These are phyloP conservation scores for Morinoia aosen DNA, from an alignment of 2,888 invertebrate genomes.

Conservation along the genomic window DNA sequence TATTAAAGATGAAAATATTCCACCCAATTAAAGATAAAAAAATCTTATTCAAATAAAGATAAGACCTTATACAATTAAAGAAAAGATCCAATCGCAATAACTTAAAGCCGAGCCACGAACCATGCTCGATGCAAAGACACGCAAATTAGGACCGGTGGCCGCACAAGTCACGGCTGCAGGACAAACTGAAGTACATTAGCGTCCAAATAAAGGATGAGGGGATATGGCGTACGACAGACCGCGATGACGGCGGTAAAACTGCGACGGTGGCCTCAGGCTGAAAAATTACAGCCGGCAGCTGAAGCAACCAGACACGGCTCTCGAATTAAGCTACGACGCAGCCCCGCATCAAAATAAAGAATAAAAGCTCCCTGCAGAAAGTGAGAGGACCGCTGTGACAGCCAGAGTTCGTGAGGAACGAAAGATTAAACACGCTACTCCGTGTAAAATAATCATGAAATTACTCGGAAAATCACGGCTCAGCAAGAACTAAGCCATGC, in stretches of 20 bases:
- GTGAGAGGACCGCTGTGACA: too few relatives aligned
- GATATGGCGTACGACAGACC: neutral
- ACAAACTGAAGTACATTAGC: neutral
- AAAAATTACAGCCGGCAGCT: neutral
- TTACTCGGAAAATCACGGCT: too few relatives aligned
- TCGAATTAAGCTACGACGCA: neutral
- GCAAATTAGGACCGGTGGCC: neutral
- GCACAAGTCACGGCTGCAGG: neutral
- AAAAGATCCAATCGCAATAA: too few relatives aligned
- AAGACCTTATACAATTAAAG: too few relatives aligned
- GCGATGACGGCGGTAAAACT: neutral
- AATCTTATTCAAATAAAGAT: too few relatives aligned
- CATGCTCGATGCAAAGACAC: neutral
- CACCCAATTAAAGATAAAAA: too few relatives aligned
- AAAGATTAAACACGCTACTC: neutral
- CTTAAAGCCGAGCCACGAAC: neutral
- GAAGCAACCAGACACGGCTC: neutral
- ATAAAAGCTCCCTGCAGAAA: too few relatives aligned
- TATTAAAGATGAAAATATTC: too few relatives aligned
- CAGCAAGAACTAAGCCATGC: too few relatives aligned
- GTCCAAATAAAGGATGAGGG: neutral
- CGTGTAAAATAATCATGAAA: neutral
- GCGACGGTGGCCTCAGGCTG: neutral
- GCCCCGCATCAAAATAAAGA: too few relatives aligned
- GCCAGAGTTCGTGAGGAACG: neutral